Percentiles rank a stretch among this genome's conserved stretches.
These are phyloP conservation scores for Sarcophaga carnaria DNA, from an alignment of 2,888 invertebrate species.

Conservation along the genomic window DNA sequence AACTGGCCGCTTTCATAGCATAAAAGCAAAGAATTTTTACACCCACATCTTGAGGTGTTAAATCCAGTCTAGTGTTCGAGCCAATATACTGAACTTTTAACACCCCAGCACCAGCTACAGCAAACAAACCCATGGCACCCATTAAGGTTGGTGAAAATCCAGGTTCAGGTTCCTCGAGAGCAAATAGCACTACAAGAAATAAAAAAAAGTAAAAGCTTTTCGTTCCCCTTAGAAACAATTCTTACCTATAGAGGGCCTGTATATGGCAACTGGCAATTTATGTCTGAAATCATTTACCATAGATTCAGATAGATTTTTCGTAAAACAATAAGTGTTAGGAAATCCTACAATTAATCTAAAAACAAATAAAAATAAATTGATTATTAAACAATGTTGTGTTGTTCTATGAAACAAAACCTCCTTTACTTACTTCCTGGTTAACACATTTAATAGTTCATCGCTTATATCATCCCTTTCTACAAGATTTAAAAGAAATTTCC, in stretches of 20 bases:
- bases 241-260: slow-evolving; percentile 92
- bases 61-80: slow-evolving; percentile 69
- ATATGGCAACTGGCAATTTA: slow-evolving; percentile 88
- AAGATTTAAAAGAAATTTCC: slow-evolving; percentile 75
- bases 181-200: slow-evolving; percentile 66
- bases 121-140: slow-evolving; percentile 76
- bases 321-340: slow-evolving; percentile 96
- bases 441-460: slow-evolving; percentile 69
- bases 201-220: background rate
- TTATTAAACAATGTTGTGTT: no score
- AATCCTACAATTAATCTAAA: slow-evolving; percentile 76
- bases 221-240: background rate
- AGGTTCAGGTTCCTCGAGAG: slow-evolving; percentile 74
- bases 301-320: slow-evolving; percentile 93
- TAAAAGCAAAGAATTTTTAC: slow-evolving; percentile 67
- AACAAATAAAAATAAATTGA: no score
- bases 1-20: slow-evolving; percentile 10
- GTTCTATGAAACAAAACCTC: background rate
- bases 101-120: slow-evolving; percentile 75
- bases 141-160: slow-evolving; percentile 75
- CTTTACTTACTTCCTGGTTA: slow-evolving; percentile 75
- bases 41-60: slow-evolving; percentile 76
- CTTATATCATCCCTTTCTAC: slow-evolving; percentile 69
- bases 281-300: slow-evolving; percentile 87
- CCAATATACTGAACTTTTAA: slow-evolving; percentile 73